Conservation (phyloP, 2,797 vertebrate genomes). For the Heteromormyrus szaboi region DNA sequence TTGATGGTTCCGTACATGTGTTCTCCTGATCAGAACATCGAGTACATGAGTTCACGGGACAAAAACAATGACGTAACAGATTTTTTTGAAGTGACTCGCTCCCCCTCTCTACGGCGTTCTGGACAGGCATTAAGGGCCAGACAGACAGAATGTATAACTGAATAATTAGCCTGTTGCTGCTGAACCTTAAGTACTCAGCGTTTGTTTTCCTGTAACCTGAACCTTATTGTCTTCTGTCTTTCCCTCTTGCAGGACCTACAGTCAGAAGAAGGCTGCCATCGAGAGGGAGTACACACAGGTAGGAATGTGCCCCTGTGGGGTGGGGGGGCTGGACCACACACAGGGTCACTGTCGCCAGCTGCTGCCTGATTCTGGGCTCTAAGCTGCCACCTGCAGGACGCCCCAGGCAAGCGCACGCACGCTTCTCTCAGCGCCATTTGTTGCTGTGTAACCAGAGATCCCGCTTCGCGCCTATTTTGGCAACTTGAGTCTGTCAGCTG, state of each 20-base stretch:
- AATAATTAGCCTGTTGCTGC: background rate
- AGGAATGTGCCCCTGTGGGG: constrained; percentile 36
- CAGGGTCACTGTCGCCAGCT: background rate
- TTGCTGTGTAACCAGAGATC: background rate
- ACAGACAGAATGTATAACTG: background rate
- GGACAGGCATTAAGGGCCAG: background rate
- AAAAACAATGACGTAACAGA: constrained; percentile 4
- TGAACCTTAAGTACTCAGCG: background rate
- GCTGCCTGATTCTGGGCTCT: background rate
- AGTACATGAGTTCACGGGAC: background rate
- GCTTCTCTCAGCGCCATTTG: background rate
- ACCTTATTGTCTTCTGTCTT: constrained; percentile 10
- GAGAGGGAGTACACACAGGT: constrained; percentile 96
- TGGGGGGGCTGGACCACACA: background rate
- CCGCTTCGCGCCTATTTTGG: background rate
- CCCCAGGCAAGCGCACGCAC: background rate
- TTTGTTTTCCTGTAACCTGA: background rate
- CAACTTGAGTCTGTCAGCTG: background rate
- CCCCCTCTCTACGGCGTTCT: background rate
- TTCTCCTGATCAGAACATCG: background rate
- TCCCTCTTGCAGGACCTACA: constrained; percentile 77
- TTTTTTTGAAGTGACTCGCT: background rate
- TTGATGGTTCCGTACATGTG: background rate
- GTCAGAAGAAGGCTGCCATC: constrained; percentile 91
- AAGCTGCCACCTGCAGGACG: background rate